phyloP scores from a whole-genome alignment of 2,113 vertebrate genomes.

The Macquaria ambigua region DNA sequence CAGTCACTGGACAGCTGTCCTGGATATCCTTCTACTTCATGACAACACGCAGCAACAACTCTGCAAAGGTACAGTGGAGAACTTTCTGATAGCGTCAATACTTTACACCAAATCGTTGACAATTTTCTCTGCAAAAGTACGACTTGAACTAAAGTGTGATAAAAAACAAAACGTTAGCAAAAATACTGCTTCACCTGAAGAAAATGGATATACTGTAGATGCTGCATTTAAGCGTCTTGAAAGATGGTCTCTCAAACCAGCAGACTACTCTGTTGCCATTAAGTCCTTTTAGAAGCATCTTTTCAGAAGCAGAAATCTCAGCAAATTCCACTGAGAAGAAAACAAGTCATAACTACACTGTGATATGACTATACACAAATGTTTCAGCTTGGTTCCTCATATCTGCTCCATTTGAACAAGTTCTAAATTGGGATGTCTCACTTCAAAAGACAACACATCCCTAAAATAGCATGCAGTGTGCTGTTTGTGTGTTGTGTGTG shows the following conservation, averaged over 20 bases:
- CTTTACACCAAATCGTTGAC: not conserved
- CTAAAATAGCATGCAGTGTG: conserved; percentile 52
- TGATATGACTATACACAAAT: not conserved
- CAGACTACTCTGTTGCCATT: not conserved
- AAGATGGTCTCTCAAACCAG: not conserved
- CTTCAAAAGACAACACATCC: conserved; percentile 30
- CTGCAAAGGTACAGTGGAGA: not conserved
- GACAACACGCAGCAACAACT: not conserved
- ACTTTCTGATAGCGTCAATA: not conserved
- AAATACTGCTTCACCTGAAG: not conserved
- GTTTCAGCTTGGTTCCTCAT: conserved; percentile 12
- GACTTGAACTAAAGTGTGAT: not conserved
- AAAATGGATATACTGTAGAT: not conserved
- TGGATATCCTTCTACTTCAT: not conserved
- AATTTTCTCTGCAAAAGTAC: not conserved
- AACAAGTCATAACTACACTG: not conserved
- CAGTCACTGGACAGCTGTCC: not conserved
- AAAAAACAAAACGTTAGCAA: not conserved
- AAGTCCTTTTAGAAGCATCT: not conserved
- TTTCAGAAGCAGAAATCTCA: not conserved
- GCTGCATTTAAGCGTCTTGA: not conserved
- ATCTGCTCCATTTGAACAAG: conserved; percentile 40
- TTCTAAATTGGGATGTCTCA: conserved; percentile 61
- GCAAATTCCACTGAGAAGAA: not conserved
- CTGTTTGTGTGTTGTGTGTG: conserved; percentile 4